Conservation (phyloP, 2,888 invertebrate species). For the Mantis religiosa region DNA sequence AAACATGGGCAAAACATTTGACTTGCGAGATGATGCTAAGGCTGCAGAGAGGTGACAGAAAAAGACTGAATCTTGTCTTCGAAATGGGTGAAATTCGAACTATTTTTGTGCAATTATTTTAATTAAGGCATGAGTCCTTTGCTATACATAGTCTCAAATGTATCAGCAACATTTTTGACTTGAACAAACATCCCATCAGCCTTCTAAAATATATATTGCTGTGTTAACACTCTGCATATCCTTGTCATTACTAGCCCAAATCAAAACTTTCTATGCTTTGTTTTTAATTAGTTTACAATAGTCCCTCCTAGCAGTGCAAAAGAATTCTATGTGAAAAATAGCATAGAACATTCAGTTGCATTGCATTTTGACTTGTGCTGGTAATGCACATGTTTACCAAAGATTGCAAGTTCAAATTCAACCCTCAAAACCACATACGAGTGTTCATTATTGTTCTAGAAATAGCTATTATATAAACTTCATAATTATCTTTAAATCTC, state of each 20-base stretch:
- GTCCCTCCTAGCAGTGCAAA: background rate
- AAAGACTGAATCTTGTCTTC: background rate
- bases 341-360: background rate
- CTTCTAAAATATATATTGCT: conserved; percentile 5
- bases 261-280: background rate
- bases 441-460: background rate
- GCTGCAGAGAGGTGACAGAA: conserved; percentile 29
- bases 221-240: background rate
- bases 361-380: background rate
- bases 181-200: background rate
- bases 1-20: conserved; percentile 46
- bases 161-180: background rate
- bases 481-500: background rate
- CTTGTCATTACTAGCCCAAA: background rate
- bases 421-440: background rate
- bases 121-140: background rate
- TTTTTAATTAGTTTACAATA: background rate
- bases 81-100: background rate
- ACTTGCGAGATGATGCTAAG: conserved; percentile 25
- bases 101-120: background rate
- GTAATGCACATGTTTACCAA: background rate
- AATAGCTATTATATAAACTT: background rate
- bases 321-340: background rate
- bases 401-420: background rate
- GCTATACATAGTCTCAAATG: background rate